Conservation (phyloP, 2,113 vertebrate genomes). For the Machaerirhynchus nigripectus region DNA sequence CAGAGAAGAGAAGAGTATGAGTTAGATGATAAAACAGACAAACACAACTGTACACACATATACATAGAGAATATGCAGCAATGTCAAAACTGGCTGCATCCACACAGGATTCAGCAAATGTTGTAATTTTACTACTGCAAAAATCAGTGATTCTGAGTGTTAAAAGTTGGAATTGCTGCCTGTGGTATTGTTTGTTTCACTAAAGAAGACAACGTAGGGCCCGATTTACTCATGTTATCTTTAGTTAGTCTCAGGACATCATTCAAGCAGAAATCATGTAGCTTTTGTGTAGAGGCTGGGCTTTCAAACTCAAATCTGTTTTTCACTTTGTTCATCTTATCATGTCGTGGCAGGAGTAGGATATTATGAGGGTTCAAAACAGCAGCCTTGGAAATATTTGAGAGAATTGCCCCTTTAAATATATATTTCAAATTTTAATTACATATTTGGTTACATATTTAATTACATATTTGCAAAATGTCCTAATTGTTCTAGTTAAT, state of each 20-base stretch:
- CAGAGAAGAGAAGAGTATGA: not conserved
- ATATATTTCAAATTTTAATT: not conserved
- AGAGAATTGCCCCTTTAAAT: not conserved
- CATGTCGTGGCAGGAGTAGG: not conserved
- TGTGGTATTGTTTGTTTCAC: not conserved
- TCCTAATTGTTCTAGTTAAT: not conserved
- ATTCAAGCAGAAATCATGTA: not conserved
- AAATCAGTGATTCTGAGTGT: not conserved
- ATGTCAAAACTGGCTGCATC: not conserved
- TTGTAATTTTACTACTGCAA: not conserved
- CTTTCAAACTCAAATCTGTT: not conserved
- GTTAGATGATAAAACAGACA: not conserved
- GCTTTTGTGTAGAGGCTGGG: fast-evolving
- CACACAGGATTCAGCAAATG: not conserved
- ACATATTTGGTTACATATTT: not conserved
- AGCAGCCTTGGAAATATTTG: not conserved
- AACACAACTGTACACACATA: not conserved
- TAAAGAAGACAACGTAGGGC: not conserved
- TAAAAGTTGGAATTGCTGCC: not conserved
- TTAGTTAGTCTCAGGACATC: not conserved
- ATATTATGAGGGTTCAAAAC: not conserved
- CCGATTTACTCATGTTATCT: not conserved
- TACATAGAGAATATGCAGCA: not conserved
- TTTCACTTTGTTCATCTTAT: not conserved
- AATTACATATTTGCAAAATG: not conserved